Percentiles rank a stretch among this genome's conserved stretches.
phyloP scores from a whole-genome alignment of 2,888 invertebrate genomes.

The Eupithecia pulchellata region DNA sequence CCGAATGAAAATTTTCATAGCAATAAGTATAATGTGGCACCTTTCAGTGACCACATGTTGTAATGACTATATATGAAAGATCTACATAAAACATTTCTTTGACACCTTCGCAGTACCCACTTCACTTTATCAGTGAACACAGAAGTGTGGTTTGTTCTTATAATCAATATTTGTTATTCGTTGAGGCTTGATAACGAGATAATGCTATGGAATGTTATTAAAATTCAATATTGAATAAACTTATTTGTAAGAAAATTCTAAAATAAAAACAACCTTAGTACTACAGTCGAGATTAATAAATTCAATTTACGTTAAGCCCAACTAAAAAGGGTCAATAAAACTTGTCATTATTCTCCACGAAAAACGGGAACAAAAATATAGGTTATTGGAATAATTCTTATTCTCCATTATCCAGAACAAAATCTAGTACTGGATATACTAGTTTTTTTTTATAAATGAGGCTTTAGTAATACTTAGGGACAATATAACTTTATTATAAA shows the following conservation, averaged over 20 bases:
- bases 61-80: background rate
- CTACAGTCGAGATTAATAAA: no score
- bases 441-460: no score
- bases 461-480: no score
- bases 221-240: background rate
- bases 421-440: no score
- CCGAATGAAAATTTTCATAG: background rate
- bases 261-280: no score
- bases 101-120: conserved; percentile 16
- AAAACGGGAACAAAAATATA: no score
- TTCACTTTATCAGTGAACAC: background rate
- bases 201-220: background rate
- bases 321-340: no score
- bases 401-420: no score
- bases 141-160: background rate
- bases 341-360: no score
- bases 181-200: background rate
- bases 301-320: no score
- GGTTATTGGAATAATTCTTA: no score
- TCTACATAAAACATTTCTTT: background rate
- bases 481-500: no score
- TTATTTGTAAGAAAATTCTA: background rate
- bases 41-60: background rate
- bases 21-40: background rate
- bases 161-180: background rate